Base-by-base conservation (phyloP, 2,113 vertebrate species). In the Alligator sinensis region DNA sequence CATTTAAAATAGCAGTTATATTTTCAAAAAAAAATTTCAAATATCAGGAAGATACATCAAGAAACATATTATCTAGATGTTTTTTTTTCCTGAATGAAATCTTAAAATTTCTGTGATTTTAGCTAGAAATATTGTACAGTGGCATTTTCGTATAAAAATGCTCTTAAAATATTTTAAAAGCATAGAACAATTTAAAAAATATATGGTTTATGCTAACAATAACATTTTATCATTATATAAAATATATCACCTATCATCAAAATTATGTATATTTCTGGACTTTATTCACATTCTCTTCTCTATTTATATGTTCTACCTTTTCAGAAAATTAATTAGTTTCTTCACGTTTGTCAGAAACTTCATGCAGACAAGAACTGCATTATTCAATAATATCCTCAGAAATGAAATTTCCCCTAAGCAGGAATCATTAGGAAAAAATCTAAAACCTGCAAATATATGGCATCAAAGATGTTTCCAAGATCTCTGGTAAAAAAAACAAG, bases 211-310 rank as follows among this genome's bases (percentile, higher is more conserved):
- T 82, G 24, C 9, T 86, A 60, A 57, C 47, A 84, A 84, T 94
- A 84, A 62, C 94, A 91, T 92, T 93, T 13, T 95, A 62, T 80
- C 62, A 0, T 82, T 55, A 5, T 89, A 19, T 82, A 27, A 96
- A 86, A 6, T 54, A 10, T 75, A 47, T 47, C 47, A 47, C 47
- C 47, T 8, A 8, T 47, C 47, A 47, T 47, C 47, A 47, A 47
- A 47, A 47, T 47, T 47, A 47, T 9, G 47, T 47, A 47, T 47
- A 8, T 47, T 47, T 47, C 47, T 47, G 47, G 47, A 47, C 47
- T 47, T 47, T 47, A 47, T 47, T 6, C 47, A 47, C 8, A 59
- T 86, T 90, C 91, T 61, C 60, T 94, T 60, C 68, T 90, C 61
- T 28, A 34, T 84, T 22, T 77, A 54, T 93, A 6, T 2, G 15